Percentiles rank a stretch among this genome's conserved stretches.
These are phyloP conservation scores for Anorthoa munda DNA, from an alignment of 2,888 invertebrate species.

Conservation along the genomic window DNA sequence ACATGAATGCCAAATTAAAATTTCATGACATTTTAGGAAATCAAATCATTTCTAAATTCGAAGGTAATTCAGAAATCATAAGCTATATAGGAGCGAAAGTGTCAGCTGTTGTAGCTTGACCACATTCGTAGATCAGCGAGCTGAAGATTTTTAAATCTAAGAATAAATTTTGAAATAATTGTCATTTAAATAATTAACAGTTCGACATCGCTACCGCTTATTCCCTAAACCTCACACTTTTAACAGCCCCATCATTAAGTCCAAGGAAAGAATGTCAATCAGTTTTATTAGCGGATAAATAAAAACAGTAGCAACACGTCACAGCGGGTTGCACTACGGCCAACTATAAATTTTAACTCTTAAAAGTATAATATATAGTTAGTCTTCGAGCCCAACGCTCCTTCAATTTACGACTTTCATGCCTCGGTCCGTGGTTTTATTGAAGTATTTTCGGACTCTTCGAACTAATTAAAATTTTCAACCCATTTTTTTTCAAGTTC, in stretches of 20 bases:
- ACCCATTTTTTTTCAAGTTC: constrained; percentile 65
- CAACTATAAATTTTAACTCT: constrained; percentile 81
- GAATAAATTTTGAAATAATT: not conserved
- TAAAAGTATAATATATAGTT: constrained; percentile 75
- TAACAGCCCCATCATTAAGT: constrained; percentile 74
- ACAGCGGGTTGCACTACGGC: constrained; percentile 70
- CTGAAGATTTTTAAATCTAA: not conserved
- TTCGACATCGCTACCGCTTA: constrained; percentile 61
- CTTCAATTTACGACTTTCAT: constrained; percentile 83
- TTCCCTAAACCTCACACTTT: constrained; percentile 39
- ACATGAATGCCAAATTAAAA: too few species aligned
- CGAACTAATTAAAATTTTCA: constrained; percentile 85
- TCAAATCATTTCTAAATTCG: too few species aligned
- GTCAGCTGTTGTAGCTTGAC: not conserved
- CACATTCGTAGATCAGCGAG: not conserved
- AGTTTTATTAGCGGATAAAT: constrained; percentile 87
- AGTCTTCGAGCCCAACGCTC: constrained; percentile 78
- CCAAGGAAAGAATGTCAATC: constrained; percentile 85
- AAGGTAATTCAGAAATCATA: not conserved
- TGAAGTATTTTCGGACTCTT: constrained; percentile 86
- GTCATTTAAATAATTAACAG: not conserved
- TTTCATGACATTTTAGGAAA: too few species aligned
- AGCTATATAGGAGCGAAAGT: too few species aligned
- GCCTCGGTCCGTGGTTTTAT: constrained; percentile 81
- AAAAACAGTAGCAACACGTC: constrained; percentile 84